These are phyloP conservation scores for Cydia fagiglandana DNA, from an alignment of 1,140 invertebrate genomes.

Conservation along the genomic window DNA sequence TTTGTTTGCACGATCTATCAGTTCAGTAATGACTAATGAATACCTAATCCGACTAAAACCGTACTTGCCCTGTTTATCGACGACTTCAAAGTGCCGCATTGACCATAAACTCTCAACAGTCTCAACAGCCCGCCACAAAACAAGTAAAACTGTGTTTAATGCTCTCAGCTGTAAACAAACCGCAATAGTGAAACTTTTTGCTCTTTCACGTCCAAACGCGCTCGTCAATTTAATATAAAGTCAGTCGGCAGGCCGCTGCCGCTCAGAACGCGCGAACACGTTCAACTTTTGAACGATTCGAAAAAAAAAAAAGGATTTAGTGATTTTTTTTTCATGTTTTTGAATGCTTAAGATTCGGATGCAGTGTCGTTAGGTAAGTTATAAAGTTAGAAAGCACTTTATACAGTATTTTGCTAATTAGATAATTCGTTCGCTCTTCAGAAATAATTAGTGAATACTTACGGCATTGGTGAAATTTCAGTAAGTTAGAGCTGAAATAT, in stretches of 20 bases:
- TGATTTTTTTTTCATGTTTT: slow-evolving; percentile 14
- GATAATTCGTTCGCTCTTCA: too few species aligned
- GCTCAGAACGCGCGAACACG: slow-evolving; percentile 1
- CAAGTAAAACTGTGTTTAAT: slow-evolving; percentile 21
- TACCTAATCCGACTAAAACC: background rate
- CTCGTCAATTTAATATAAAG: slow-evolving; percentile 5
- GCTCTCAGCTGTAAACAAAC: slow-evolving; percentile 34
- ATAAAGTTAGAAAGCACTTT: background rate
- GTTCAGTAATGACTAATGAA: background rate
- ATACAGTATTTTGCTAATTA: background rate
- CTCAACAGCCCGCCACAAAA: slow-evolving; percentile 13
- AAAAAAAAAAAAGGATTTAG: background rate
- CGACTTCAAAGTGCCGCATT: slow-evolving; percentile 6
- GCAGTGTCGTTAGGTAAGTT: slow-evolving; percentile 15
- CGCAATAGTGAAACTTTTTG: slow-evolving; percentile 38
- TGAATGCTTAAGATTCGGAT: background rate
- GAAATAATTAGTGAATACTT: too few species aligned
- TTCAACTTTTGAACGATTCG: slow-evolving; percentile 13
- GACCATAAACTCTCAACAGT: background rate
- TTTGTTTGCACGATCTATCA: background rate
- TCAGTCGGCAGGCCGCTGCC: slow-evolving; percentile 29
- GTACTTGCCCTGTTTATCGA: background rate
- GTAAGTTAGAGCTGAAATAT: too few species aligned
- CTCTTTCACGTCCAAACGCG: background rate
- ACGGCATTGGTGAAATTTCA: too few species aligned